Percentiles rank a stretch among this genome's conserved stretches.
These are phyloP conservation scores for Pithys albifrons DNA, from an alignment of 2,113 vertebrate species.

Conservation along the genomic window DNA sequence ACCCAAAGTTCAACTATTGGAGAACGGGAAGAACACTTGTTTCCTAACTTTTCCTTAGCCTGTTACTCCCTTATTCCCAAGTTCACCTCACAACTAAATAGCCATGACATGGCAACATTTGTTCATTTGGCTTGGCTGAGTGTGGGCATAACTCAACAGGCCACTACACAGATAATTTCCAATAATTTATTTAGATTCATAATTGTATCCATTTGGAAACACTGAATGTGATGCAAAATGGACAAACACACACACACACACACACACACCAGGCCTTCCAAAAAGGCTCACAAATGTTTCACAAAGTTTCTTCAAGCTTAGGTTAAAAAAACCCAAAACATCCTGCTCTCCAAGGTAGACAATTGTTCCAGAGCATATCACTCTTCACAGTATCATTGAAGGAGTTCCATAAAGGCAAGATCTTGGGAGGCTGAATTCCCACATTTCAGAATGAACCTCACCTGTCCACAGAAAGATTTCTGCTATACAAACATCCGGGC, in stretches of 20 bases:
- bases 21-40: not conserved
- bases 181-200: slow-evolving; percentile 41
- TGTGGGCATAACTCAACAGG: not conserved
- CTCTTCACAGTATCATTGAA: not conserved
- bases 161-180: not conserved
- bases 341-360: not conserved
- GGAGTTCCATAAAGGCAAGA: not conserved
- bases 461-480: not conserved
- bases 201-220: slow-evolving; percentile 22
- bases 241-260: not conserved
- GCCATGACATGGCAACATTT: not conserved
- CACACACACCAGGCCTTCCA: not conserved
- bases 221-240: not conserved
- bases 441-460: not conserved
- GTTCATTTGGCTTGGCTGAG: not conserved
- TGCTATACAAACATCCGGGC: not conserved
- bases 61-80: not conserved
- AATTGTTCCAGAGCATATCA: not conserved
- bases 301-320: not conserved
- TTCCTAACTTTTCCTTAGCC: not conserved
- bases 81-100: not conserved
- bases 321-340: not conserved
- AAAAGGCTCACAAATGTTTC: not conserved
- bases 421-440: not conserved
- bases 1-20: not conserved